Evolutionary conservation across 2,888 invertebrate species (phyloP), one percentile per base, ranked within the genome.

Genomic region (Cheilosia soror): DNA sequence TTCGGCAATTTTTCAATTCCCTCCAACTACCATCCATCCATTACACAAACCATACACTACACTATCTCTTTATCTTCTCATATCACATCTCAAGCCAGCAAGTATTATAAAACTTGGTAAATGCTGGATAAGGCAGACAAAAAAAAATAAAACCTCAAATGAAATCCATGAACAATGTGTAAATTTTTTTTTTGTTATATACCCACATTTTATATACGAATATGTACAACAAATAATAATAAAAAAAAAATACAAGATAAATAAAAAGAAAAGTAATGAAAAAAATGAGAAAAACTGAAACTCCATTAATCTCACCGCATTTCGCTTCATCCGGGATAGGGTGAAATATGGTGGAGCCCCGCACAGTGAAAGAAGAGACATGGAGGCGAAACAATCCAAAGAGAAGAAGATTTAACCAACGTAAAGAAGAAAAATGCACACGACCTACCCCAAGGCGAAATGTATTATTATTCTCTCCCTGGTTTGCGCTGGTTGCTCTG

Each of bases 371-470:
- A 69, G 53, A 71, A 44, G 66, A 55, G 71, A 80, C 71, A 75
- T 60, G 37, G 57, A 49, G 69, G 60, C 58, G 42, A 75, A 71
- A 55, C 25, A 53, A 47, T 44, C 31, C 44, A 58, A 62, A 42
- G 60, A 77, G 68, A 72, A 68, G 72, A 77, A 62, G 76, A 72
- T 77, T 80, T 77, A 84, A 79, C 72, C 83, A 72, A 87, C 68
- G 83, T 72, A 76, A 84, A 72, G 79, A 86, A 82, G 81, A 82
- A 86, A 85, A 81, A 81, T 88, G 89, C 88, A 88, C 87, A 89
- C 90, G 89, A 89, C 89, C 89, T 90, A 89, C 90, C 89, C 90
- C 90, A 89, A 89, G 89, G 89, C 89, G 87, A 89, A 90, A 90
- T 89, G 87, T 89, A 90, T 89, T 89, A 90, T 90, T 88, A 77